Evolutionary conservation across 1,140 invertebrate species (phyloP), one percentile per base, ranked within the genome.

Genomic region (Panulirus ornatus): DNA sequence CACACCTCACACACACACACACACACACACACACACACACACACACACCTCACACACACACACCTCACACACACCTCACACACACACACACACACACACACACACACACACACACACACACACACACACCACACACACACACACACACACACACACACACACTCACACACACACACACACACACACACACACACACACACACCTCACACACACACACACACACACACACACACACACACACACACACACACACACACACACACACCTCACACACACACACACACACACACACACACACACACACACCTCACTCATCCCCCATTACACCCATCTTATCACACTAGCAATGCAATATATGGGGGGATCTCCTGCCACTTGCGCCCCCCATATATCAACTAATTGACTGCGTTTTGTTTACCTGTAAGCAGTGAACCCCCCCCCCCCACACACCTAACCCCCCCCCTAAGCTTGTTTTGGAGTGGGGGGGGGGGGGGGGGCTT

Each of bases 1-100:
- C 11, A 22, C 0, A 71, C 34, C 27, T 8, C 63, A 71, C 66
- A 71, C 27, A 27, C 66, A 5, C 66, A 5, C 66, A 3, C 66
- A 5, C 66, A 71, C 66, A 71, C 66, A 71, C 66, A 71, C 66
- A 71, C 66, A 71, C 66, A 71, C 27, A 71, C 66, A 47, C 44
- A 47, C 44, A 47, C 63, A 70, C 63, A 70, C 63, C 44, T 6
- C 44, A 47, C 44, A 47, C 44, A 47, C 44, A 47, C 44, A 47
- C 44, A 47, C 44, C 44, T 6, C 44, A 70, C 14, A 5, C 44
- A 5, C 44, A 6, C 14, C 44, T 11, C 22, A 5, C 22, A n/a
- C 6, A 8, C 6, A 27, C 44, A 47, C 44, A 47, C 63, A 70
- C 63, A 70, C 63, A 70, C 63, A 70, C 44, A 47, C 44, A 47